A percentile compares a stretch with the other conserved stretches of the same genome.
Evolutionary conservation across 2,888 invertebrate genomes (phyloP).

Genomic region (Sinopyrophorus schimmeli): DNA sequence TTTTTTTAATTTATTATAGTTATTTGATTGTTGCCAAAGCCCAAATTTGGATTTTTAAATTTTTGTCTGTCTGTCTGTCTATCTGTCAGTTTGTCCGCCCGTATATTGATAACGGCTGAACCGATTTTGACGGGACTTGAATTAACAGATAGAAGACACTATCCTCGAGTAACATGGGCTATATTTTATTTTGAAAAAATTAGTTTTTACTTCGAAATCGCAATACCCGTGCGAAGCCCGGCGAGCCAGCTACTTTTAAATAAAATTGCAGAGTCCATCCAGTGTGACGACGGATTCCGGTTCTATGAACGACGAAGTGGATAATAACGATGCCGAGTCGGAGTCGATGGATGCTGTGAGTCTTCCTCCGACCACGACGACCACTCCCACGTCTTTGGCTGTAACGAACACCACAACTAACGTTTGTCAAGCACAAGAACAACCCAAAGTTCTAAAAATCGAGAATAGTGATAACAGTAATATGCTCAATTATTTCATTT

Average conservation of each 20-base stretch:
- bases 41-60: conserved; percentile 37
- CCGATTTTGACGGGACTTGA: too few relatives aligned
- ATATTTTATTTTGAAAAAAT: too few relatives aligned
- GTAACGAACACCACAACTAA: conserved; percentile 14
- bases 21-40: too few relatives aligned
- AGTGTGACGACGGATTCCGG: conserved; percentile 86
- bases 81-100: too few relatives aligned
- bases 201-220: too few relatives aligned
- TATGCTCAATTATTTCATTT: not conserved
- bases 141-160: too few relatives aligned
- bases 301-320: conserved; percentile 72
- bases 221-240: too few relatives aligned
- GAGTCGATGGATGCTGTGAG: conserved; percentile 54
- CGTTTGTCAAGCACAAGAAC: conserved; percentile 15
- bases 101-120: too few relatives aligned
- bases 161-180: too few relatives aligned
- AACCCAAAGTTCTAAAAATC: conserved; percentile 16
- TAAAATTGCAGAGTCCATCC: conserved; percentile 73
- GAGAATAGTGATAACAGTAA: conserved; percentile 17
- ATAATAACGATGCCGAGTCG: conserved; percentile 50
- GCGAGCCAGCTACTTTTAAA: too few relatives aligned
- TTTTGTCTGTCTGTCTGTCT: too few relatives aligned
- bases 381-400: conserved; percentile 28
- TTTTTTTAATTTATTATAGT: not conserved
- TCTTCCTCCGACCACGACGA: conserved; percentile 38